These are phyloP conservation scores for Odobenus rosmarus DNA, from an alignment of 2,113 vertebrate species.

Conservation along the genomic window DNA sequence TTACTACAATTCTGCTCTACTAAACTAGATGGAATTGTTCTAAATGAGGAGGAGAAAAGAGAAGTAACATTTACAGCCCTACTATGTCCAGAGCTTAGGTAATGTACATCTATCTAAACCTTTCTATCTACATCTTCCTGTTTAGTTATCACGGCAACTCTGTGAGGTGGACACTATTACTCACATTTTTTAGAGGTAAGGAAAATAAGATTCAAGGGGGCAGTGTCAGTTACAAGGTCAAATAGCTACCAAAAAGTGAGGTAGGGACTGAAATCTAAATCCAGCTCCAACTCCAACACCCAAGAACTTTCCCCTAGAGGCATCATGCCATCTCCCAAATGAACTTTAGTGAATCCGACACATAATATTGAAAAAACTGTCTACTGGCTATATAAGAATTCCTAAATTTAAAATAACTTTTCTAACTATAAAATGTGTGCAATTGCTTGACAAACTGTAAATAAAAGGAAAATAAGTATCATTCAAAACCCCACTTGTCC, in stretches of 20 bases:
- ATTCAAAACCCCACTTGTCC: not conserved
- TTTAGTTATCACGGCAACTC: not conserved
- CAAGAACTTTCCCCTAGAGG: not conserved
- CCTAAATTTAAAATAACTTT: constrained; percentile 2
- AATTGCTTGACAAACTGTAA: not conserved
- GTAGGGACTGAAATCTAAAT: not conserved
- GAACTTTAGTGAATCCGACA: not conserved
- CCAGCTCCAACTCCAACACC: not conserved
- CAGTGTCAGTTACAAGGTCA: not conserved
- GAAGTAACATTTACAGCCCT: not conserved
- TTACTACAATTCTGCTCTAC: not conserved
- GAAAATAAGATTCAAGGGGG: not conserved
- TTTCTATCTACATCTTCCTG: not conserved
- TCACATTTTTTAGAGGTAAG: not conserved
- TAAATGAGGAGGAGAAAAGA: not conserved
- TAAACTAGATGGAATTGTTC: not conserved
- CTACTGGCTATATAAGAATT: not conserved
- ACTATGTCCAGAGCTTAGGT: not conserved
- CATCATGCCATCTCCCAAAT: not conserved
- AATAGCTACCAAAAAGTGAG: not conserved
- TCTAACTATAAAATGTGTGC: not conserved
- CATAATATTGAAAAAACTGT: not conserved
- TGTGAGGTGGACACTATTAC: not conserved
- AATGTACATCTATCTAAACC: too few species aligned
- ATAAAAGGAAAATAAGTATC: not conserved